Evolutionary conservation across 2,888 invertebrate genomes (phyloP), one percentile per base, ranked within the genome.

Genomic region (Metacarcinus magister): DNA sequence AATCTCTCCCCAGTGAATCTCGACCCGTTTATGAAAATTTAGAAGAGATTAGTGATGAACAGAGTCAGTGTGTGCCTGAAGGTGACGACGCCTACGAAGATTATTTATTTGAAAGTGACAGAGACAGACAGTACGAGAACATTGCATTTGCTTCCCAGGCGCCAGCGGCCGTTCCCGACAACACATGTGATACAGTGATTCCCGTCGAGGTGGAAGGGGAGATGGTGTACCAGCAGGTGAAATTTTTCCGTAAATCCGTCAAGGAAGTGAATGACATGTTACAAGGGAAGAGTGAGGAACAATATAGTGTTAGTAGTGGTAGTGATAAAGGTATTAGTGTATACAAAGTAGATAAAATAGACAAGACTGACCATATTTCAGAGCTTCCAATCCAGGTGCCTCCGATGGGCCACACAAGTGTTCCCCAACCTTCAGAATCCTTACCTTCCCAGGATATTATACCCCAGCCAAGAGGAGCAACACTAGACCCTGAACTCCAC

Each of bases 141-240:
- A 94, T 97, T 19, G 96, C 96, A 28, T 95, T 97, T 89, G 94
- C 94, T 7, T 91, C 96, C 28, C 94, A 94, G 92, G 96, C 92
- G 39, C 67, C 90, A 28, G 54, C 92, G n/a, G 54, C 92, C 7
- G 13, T 19, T 43, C 43, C 67, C 60, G 93, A 92, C 89, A 90
- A 92, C 39, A 39, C 44, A 93, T 92, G 43, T 95, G 96, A 94
- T 95, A 96, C 75, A 94, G 96, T 93, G 95, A 95, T 94, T 95
- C 96, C 92, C 92, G 95, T 94, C 32, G 97, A 97, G 75, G 96
- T 97, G 32, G 97, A 97, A 91, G 97, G 97, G 43, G 97, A 97
- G 94, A 95, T 95, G 32, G 98, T 98, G 0, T 98, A 98, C 97
- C 98, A 98, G 97, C 98, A 98, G 98, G 98, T 98, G 0, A 98